Evolutionary conservation across 2,888 invertebrate genomes (phyloP), one percentile per base, ranked within the genome.

Genomic region (Caenorhabditis sp.): DNA sequence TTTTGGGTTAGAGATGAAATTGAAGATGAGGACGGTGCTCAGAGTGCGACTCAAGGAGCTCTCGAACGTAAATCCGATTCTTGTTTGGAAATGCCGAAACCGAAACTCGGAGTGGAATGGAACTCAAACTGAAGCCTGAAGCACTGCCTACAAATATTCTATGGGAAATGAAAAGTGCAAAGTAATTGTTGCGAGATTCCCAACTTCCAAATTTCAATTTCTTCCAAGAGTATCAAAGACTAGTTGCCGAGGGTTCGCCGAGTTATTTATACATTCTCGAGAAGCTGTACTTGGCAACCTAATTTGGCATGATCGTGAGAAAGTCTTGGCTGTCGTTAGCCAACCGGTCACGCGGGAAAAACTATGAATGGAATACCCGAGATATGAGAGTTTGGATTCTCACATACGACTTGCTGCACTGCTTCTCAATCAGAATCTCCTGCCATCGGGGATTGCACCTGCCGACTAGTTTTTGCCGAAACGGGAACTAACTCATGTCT

Each of bases 271-370:
- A 61, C 45, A 43, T 45, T 65, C 39, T 6, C 9, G 26, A 61
- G 55, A 71, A 22, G 62, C 62, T 71, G 62, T 71, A 62, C 62
- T 62, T 56, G 41, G 39, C 52, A 17, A 45, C 45, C 63, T 73
- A 59, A 73, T 73, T 73, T 73, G 50, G 56, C 75, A 75, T 75
- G 75, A 75, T 75, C 75, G 75, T 75, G 75, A 35, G 75, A 75
- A 75, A 56, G 45, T 62, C 45, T 43, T 50, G 30, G 59, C 15
- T 50, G 50, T 39, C 58, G 58, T 52, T 32, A 59, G 53, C 70
- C 35, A 22, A n/a, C 45, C 59, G 26, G 70, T 70, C 70, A 70
- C 58, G 70, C 59, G 70, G 70, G 59, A 53, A 50, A 59, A 52
- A 43, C 30, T 41, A 59, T 70, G 70, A 70, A 70, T 70, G 48